Conservation (phyloP, 1,140 invertebrate species). For the Steinernema khuongi region DNA sequence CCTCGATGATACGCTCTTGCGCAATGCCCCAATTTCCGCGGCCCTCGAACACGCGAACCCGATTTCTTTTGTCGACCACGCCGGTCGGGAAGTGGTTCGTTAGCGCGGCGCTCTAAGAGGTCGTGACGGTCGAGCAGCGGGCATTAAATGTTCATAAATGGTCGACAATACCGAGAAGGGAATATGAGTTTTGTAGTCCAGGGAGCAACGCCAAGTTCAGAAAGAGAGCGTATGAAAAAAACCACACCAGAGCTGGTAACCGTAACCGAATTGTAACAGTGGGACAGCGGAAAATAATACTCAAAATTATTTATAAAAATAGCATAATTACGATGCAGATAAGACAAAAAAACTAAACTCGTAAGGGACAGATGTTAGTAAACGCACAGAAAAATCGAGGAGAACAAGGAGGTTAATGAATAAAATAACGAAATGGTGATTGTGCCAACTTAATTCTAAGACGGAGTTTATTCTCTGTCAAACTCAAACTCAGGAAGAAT, state of each 20-base stretch:
- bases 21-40: background rate
- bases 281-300: too few relatives aligned
- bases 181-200: background rate
- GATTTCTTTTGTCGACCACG: too few relatives aligned
- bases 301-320: background rate
- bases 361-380: background rate
- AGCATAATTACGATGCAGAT: background rate
- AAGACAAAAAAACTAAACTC: background rate
- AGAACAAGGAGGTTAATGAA: background rate
- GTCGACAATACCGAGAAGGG: background rate
- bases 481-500: background rate
- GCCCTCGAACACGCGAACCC: slow-evolving; percentile 8
- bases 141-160: background rate
- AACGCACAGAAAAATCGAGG: background rate
- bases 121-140: background rate
- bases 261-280: too few relatives aligned
- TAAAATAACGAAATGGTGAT: background rate
- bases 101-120: background rate
- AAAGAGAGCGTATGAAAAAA: background rate
- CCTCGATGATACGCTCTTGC: slow-evolving; percentile 12
- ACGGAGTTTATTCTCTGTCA: background rate
- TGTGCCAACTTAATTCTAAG: background rate
- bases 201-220: background rate
- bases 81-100: too few relatives aligned
- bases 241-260: too few relatives aligned